Conservation (phyloP, 2,797 vertebrate species). For the Notolabrus celidotus region DNA sequence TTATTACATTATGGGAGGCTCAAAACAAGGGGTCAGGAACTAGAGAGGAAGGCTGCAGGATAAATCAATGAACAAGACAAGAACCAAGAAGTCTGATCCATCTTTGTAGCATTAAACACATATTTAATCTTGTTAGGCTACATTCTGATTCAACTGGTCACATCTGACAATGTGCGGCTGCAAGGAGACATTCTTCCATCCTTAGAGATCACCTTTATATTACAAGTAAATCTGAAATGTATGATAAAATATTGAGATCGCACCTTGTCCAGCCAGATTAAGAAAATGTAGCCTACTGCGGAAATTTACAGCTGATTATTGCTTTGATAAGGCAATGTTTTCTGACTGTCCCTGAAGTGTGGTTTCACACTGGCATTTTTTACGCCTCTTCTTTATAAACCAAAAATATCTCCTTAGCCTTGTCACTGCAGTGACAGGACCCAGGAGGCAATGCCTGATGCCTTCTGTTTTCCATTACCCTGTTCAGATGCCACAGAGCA, state of each 20-base stretch:
- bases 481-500: conserved; percentile 50
- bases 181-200: background rate
- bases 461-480: conserved; percentile 50
- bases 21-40: background rate
- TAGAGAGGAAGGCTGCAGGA: background rate
- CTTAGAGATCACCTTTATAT: conserved; percentile 4
- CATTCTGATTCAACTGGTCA: no score
- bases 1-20: background rate
- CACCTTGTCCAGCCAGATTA: background rate
- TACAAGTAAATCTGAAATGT: conserved; percentile 7
- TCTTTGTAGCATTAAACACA: background rate
- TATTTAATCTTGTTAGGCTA: no score
- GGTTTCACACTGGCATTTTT: conserved; percentile 62
- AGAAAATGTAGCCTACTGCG: no score
- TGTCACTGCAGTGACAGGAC: conserved; percentile 39
- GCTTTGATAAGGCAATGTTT: no score
- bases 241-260: background rate
- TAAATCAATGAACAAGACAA: background rate
- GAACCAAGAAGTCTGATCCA: background rate
- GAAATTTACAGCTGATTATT: no score
- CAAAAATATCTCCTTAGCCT: conserved; percentile 72
- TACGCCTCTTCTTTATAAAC: conserved; percentile 68
- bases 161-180: background rate
- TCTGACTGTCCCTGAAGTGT: conserved; percentile 16
- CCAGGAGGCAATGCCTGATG: conserved; percentile 28